These are phyloP conservation scores for Adrianichthys oophorus DNA, from an alignment of 2,797 vertebrate species.

Conservation along the genomic window DNA sequence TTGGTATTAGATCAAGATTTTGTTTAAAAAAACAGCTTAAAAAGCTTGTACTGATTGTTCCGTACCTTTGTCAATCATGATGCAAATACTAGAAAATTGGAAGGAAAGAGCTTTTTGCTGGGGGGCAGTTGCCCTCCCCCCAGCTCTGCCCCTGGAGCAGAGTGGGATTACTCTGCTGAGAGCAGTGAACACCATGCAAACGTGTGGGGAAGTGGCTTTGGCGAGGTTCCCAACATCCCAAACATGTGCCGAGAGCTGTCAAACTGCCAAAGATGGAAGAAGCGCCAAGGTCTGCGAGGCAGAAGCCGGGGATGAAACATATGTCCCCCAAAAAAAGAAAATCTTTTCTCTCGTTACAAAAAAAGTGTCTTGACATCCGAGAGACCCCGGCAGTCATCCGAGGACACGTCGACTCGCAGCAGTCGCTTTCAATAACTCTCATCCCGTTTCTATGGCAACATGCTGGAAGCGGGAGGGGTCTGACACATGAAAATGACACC, in stretches of 20 bases:
- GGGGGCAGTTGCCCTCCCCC: no score
- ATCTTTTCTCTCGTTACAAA: slow-evolving; percentile 45
- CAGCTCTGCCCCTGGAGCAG: slow-evolving; percentile 3
- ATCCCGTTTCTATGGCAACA: slow-evolving; percentile 36
- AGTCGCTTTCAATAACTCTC: slow-evolving; percentile 51
- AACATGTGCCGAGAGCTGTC: slow-evolving; percentile 79
- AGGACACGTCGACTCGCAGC: slow-evolving; percentile 31
- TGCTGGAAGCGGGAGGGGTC: slow-evolving; percentile 41
- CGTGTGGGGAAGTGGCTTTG: slow-evolving; percentile 78
- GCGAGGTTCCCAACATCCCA: slow-evolving; percentile 79
- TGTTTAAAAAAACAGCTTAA: no score
- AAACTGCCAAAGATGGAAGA: slow-evolving; percentile 73
- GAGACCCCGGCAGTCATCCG: slow-evolving; percentile 17
- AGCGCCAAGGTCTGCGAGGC: slow-evolving; percentile 55
- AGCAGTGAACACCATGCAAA: slow-evolving; percentile 73
- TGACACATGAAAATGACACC: slow-evolving; percentile 63
- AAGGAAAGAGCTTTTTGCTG: no score
- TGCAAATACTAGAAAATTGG: no score
- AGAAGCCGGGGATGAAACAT: slow-evolving; percentile 53
- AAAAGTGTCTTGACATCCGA: slow-evolving; percentile 43
- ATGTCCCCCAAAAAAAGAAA: slow-evolving; percentile 14
- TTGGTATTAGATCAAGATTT: no score
- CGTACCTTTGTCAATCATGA: no score
- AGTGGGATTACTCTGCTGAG: slow-evolving; percentile 52
- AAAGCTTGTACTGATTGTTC: no score